Evolutionary conservation across 2,113 vertebrate species (phyloP).

Genomic region (cattle (Bos taurus)): DNA sequence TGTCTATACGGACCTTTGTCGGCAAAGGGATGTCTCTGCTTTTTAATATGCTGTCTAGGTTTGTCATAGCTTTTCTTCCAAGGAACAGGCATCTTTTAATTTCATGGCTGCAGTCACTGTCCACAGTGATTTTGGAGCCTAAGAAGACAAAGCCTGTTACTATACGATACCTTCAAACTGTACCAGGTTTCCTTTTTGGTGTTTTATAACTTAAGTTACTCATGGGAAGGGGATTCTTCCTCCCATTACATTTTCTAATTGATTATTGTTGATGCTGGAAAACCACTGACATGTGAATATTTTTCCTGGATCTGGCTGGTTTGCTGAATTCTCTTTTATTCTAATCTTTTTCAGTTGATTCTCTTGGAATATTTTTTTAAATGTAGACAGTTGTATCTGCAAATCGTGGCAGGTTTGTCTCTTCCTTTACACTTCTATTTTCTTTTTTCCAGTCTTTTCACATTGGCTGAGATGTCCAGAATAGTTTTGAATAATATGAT

Average conservation of each 20-base stretch:
- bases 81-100: neutral
- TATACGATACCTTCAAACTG: neutral
- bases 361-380: neutral
- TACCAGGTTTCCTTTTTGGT: neutral
- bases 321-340: constrained; percentile 8
- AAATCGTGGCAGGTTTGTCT: neutral
- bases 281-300: neutral
- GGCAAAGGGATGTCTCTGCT: neutral
- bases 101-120: neutral
- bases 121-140: neutral
- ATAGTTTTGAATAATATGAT: neutral
- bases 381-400: neutral
- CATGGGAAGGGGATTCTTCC: neutral
- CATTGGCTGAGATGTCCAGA: neutral
- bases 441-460: neutral
- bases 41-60: neutral
- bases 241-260: neutral
- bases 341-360: neutral
- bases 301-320: neutral
- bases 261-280: neutral
- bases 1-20: neutral
- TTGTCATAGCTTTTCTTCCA: neutral
- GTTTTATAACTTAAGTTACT: neutral
- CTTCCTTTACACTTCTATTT: neutral
- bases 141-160: neutral